Conservation (phyloP, 2,113 vertebrate genomes). For the Burhinus bistriatus region DNA sequence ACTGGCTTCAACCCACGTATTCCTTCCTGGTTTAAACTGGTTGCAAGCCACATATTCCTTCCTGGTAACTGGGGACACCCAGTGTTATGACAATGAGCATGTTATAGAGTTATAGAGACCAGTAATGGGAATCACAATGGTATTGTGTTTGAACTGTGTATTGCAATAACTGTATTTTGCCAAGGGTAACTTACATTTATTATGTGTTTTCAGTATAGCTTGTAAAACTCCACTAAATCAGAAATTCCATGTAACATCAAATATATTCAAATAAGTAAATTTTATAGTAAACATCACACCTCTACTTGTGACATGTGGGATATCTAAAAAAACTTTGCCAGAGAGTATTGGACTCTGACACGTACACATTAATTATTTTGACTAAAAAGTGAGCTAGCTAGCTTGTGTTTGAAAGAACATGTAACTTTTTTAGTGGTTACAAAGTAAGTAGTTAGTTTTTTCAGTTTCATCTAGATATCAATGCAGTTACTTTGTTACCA, state of each 20-base stretch:
- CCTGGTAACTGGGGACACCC: fast-evolving
- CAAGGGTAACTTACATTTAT: background rate
- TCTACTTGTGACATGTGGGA: fast-evolving
- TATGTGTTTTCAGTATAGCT: background rate
- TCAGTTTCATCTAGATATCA: background rate
- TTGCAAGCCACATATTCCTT: background rate
- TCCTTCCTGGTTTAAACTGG: background rate
- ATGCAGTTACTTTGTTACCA: background rate
- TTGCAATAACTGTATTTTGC: background rate
- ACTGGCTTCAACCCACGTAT: background rate
- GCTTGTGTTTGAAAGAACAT: background rate
- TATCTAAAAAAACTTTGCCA: background rate
- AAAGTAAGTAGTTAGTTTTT: background rate
- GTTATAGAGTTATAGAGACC: background rate
- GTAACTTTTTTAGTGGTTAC: background rate
- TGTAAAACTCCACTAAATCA: background rate
- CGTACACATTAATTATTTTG: background rate
- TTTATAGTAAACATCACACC: background rate
- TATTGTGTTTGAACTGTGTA: background rate
- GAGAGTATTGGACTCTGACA: background rate
- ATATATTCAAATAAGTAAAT: background rate
- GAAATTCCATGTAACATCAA: background rate
- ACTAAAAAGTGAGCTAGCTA: fast-evolving
- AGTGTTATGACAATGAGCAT: background rate
- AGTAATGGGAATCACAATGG: background rate